A percentile compares a stretch with the other conserved stretches of the same genome.
phyloP scores from a whole-genome alignment of 92 coral and sea anemone genomes.

The Zoanthus sociatus region DNA sequence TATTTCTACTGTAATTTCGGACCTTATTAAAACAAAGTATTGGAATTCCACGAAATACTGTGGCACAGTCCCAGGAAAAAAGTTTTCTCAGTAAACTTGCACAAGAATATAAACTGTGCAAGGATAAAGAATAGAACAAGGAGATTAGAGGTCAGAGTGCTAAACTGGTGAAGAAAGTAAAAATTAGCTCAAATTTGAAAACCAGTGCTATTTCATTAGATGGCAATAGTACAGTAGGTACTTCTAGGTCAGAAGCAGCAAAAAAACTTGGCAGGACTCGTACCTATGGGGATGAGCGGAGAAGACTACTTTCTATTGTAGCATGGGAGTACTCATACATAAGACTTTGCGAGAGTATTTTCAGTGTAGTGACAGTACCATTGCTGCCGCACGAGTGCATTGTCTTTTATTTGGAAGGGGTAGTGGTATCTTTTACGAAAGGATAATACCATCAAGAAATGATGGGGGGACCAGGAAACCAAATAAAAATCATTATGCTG shows the following conservation, averaged over 20 bases:
- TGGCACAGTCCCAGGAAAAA: not conserved
- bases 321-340: constrained; percentile 45
- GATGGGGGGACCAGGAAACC: too few relatives aligned
- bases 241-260: constrained; percentile 43
- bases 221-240: constrained; percentile 29
- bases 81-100: constrained; percentile 8
- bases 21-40: constrained; percentile 7
- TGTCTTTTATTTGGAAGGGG: constrained; percentile 14
- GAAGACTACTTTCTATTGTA: constrained; percentile 42
- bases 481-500: too few relatives aligned
- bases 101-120: constrained; percentile 43
- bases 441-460: not conserved
- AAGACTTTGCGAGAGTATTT: constrained; percentile 14
- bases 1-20: constrained; percentile 3
- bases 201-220: constrained; percentile 31
- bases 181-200: constrained; percentile 32
- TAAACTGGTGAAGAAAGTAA: constrained; percentile 39
- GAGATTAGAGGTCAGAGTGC: constrained; percentile 10
- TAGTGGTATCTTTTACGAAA: not conserved
- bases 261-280: constrained; percentile 32
- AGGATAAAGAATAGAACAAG: constrained; percentile 48
- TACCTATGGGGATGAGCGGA: constrained; percentile 31
- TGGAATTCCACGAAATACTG: not conserved
- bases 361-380: constrained; percentile 19
- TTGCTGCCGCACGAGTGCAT: constrained; percentile 16